These are phyloP conservation scores for Poeciliopsis retropinna DNA, from an alignment of 2,113 vertebrate genomes.

Conservation along the genomic window DNA sequence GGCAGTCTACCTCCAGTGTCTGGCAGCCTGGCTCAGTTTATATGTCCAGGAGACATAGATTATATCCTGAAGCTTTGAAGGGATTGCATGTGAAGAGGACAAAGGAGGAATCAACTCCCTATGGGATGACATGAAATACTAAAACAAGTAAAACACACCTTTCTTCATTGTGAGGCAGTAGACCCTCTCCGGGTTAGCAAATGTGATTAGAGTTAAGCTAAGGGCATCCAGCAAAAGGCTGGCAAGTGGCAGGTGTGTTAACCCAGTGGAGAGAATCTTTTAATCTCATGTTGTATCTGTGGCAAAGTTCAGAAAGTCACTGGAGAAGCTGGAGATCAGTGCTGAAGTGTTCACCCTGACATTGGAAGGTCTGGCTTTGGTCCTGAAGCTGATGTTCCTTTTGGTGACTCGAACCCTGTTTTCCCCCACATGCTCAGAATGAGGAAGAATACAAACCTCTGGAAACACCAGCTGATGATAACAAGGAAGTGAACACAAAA, in stretches of 20 bases:
- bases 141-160: slow-evolving; percentile 47
- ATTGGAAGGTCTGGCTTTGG: too few species aligned
- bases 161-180: slow-evolving; percentile 21
- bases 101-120: slow-evolving; percentile 30
- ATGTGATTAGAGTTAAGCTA: slow-evolving; percentile 44
- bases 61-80: slow-evolving; percentile 59
- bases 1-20: slow-evolving; percentile 30
- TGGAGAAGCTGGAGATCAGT: neutral
- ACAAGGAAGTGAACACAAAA: too few species aligned
- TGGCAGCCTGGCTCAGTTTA: slow-evolving; percentile 29
- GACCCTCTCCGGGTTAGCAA: neutral
- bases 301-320: slow-evolving; percentile 12
- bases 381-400: too few species aligned
- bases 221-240: slow-evolving; percentile 18
- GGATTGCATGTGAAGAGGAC: slow-evolving; percentile 49
- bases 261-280: neutral
- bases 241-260: slow-evolving; percentile 3
- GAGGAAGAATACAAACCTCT: too few species aligned
- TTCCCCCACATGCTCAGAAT: too few species aligned
- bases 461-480: too few species aligned
- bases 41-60: slow-evolving; percentile 52
- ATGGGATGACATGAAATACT: slow-evolving; percentile 41
- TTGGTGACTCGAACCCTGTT: too few species aligned
- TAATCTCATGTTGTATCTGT: slow-evolving; percentile 21
- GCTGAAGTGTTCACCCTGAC: too few species aligned